These are phyloP conservation scores for Schizaphis graminum DNA, from an alignment of 2,888 invertebrate species.

Conservation along the genomic window DNA sequence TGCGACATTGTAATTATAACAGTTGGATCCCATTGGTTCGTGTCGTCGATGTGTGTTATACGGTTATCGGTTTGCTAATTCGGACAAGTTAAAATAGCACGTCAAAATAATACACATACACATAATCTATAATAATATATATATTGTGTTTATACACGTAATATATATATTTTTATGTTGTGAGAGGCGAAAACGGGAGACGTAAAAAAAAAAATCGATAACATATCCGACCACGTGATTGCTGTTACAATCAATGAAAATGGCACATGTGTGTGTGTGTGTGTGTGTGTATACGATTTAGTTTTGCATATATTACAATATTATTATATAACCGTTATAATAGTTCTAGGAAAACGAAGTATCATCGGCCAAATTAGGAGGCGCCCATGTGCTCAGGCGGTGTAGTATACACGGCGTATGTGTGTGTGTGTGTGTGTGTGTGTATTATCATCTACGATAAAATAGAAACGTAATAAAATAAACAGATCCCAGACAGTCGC, in stretches of 20 bases:
- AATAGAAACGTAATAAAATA: slow-evolving; percentile 31
- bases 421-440: background rate
- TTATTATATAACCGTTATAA: background rate
- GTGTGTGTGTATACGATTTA: background rate
- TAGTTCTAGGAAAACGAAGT: slow-evolving; percentile 22
- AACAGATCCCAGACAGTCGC: background rate
- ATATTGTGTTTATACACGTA: background rate
- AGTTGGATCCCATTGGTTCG: background rate
- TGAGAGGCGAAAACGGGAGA: background rate
- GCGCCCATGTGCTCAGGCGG: slow-evolving; percentile 15
- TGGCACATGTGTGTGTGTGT: background rate
- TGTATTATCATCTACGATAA: slow-evolving; percentile 23
- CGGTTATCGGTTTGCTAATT: slow-evolving; percentile 24
- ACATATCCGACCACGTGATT: slow-evolving; percentile 41
- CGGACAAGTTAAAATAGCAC: background rate
- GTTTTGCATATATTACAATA: slow-evolving; percentile 14
- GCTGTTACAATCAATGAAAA: slow-evolving; percentile 6
- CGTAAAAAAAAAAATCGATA: slow-evolving; percentile 4
- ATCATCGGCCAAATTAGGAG: background rate
- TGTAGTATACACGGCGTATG: background rate
- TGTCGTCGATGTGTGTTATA: background rate
- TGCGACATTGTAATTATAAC: background rate
- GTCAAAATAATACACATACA: background rate
- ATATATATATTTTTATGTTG: background rate
- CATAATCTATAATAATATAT: background rate